These are phyloP conservation scores for Paradisaea rubra DNA, from an alignment of 2,113 vertebrate species.

Conservation along the genomic window DNA sequence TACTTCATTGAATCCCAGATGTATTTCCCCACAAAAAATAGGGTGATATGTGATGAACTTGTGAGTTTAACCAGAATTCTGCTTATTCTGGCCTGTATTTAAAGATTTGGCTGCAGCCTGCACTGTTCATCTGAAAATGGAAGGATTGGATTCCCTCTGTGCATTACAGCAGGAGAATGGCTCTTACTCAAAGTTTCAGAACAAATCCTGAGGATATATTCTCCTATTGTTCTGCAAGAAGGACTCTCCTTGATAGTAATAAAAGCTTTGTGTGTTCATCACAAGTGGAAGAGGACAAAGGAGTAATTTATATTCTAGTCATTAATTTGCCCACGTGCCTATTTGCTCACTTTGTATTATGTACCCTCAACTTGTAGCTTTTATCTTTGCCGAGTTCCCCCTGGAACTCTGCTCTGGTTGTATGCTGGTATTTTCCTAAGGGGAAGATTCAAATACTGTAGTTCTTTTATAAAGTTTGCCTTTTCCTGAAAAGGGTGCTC, in stretches of 20 bases:
- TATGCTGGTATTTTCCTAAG: background rate
- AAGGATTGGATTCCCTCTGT: background rate
- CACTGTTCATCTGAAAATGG: background rate
- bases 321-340: background rate
- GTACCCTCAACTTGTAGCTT: background rate
- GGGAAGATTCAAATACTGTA: background rate
- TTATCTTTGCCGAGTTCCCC: background rate
- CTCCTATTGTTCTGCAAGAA: background rate
- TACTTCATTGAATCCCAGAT: background rate
- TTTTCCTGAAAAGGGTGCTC: background rate
- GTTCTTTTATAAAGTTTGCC: background rate
- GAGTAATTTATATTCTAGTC: background rate
- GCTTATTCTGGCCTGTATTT: background rate
- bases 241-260: background rate
- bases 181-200: background rate
- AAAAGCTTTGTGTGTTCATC: background rate
- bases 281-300: background rate
- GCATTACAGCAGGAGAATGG: background rate
- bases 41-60: background rate
- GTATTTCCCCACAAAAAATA: background rate
- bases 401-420: background rate
- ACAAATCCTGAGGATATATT: background rate
- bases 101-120: background rate
- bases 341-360: background rate
- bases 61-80: background rate